Base-by-base conservation (phyloP, 1,140 invertebrate genomes). In the Listronotus bonariensis region DNA sequence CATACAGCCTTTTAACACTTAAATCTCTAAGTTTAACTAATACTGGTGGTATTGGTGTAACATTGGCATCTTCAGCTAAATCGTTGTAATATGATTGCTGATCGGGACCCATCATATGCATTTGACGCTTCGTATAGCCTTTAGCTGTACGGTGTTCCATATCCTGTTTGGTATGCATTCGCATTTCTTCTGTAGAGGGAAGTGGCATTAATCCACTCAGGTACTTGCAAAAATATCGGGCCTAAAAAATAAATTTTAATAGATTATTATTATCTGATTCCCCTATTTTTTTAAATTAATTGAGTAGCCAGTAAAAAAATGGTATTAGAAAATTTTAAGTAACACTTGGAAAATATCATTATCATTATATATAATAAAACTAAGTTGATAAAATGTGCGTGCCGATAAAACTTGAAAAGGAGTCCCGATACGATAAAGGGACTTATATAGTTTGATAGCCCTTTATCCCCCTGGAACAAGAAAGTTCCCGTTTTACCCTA, bases 101-200 rank as follows among this genome's bases (percentile, higher is more conserved):
- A 15, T 81, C 74, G 32, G 74, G 68, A 6, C 86, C 85, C 83
- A 89, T 84, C 73, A 81, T 77, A 70, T 89, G 88, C 32, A 86
- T 86, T 71, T 89, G 81, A 14, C 80, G 77, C 40, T 80, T 80
- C 0, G 78, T 71, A 9, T 85, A 74, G 7, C 86, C 86, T 45
- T 73, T 75, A 10, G 70, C 69, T 40, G 76, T 72, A 45, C 80
- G 74, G 11, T 72, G 67, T 46, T 80, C 46, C 42, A 84, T 73
- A 63, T 89, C 87, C 5, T 76, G 55, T 54, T 81, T 72, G 14
- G 83, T 84, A 57, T 89, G 87, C 4, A 69, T 68, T 3, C 83
- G 57, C 89, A 92, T 90, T 55, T 81, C 78, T 48, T 85, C 80
- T 64, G 79, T 79, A 12, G 76, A 68, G 1, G 87, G 88, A 10